Evolutionary conservation across 1,140 invertebrate species (phyloP), one percentile per base, ranked within the genome.

Genomic region (Schlechtendalia chinensis): DNA sequence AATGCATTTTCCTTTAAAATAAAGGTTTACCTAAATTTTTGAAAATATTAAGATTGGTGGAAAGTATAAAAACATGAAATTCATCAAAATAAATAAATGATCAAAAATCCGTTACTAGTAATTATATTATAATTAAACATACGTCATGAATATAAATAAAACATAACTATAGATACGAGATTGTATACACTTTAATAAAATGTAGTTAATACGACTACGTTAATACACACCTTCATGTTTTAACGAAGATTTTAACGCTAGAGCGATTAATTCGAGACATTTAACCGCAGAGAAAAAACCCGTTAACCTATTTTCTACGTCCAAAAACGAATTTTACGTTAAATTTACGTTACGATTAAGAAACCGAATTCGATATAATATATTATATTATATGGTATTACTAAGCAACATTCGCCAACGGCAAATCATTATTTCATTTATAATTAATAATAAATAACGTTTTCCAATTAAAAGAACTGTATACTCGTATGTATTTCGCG

Each of bases 291-390:
- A 53, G 69, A 71, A 8, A 39, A 72, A 72, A 72, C 69, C 16
- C 69, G 24, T 72, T 72, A 72, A 54, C 69, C 69, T 72, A 72
- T 72, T 29, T 72, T 72, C 39, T n/a, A 0, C 5, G 65, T 22
- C 27, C 47, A 53, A 71, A 71, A 53, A 22, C 6, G 12, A 71
- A 19, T 53, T 14, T 32, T 14, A 19, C 47, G 39, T 53, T 6
- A 50, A 53, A 71, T 47, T 24, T 69, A 50, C 2, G 27, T 65
- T 65, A 65, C 32, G n/a, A 39, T 67, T 67, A 45, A 67, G n/a
- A 67, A n/a, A 67, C 65, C 12, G 11, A 16, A 24, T 67, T 67
- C 29, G 22, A 67, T 14, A 65, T 61, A 61, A 16, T 39, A 39
- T 67, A 67, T 67, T 12, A n/a, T 16, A 65, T 65, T 65, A 65